Percentiles rank a stretch among this genome's conserved stretches.
Conservation (phyloP, 1,140 invertebrate genomes). For the Drosophila miranda region DNA sequence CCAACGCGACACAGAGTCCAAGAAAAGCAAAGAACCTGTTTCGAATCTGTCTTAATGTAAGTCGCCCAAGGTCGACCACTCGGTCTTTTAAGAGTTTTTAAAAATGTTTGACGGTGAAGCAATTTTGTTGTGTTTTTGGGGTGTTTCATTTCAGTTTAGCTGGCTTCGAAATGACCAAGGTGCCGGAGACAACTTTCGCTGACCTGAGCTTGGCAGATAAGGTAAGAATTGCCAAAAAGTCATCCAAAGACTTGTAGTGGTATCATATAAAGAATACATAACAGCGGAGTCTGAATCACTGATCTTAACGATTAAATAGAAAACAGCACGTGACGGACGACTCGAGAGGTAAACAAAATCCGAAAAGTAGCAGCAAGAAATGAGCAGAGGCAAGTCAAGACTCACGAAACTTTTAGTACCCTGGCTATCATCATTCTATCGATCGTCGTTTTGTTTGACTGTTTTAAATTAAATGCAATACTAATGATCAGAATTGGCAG, state of each 20-base stretch:
- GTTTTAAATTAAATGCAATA: too few relatives aligned
- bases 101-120: constrained; percentile 37
- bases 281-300: constrained; percentile 25
- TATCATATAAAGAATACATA: constrained; percentile 15
- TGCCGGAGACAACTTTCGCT: constrained; percentile 71
- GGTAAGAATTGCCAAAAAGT: constrained; percentile 41
- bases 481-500: too few relatives aligned
- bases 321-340: constrained; percentile 50
- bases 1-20: not conserved
- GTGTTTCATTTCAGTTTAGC: constrained; percentile 1
- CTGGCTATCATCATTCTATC: too few relatives aligned
- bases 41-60: constrained; percentile 48
- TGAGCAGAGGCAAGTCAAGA: not conserved
- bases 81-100: constrained; percentile 12
- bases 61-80: constrained; percentile 59
- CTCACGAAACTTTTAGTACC: too few relatives aligned
- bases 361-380: constrained; percentile 19
- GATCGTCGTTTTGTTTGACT: too few relatives aligned
- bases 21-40: constrained; percentile 61
- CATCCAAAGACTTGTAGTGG: not conserved
- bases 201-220: constrained; percentile 77
- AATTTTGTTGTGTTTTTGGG: constrained; percentile 31
- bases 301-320: constrained; percentile 34
- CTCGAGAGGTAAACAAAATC: constrained; percentile 29
- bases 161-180: constrained; percentile 58